Evolutionary conservation across 2,888 invertebrate genomes (phyloP), one percentile per base, ranked within the genome.

Genomic region (Chloroclystis v-ata): DNA sequence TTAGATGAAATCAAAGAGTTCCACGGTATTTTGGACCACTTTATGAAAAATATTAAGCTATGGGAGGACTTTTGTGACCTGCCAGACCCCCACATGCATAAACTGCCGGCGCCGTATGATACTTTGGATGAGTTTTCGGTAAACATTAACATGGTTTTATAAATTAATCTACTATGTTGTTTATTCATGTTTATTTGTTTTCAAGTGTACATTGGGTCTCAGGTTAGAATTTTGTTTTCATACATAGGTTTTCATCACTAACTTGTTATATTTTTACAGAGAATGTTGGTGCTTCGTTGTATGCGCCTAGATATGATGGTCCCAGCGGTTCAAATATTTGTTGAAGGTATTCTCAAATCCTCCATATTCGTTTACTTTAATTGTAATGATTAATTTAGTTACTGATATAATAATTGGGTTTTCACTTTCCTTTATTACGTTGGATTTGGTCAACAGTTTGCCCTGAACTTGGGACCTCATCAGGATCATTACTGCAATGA

Each of bases 231-330:
- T n/a, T n/a, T n/a, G n/a, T n/a, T n/a, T n/a, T n/a, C n/a, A 20
- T 20, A 20, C 2, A 20, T 20, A 33, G 8, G 14, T 2, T 16
- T n/a, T 39, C 10, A 35, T 14, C 12, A 1, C 3, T 24, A 11
- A 28, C 28, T 28, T 1, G 12, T 24, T 46, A 29, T 32, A 25
- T 41, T 66, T 72, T 44, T 33, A 14, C 91, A 97, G 85, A 93
- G 91, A 78, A 77, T 97, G 65, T 78, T 95, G 56, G 79, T 97
- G 1, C 73, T 97, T 4, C 90, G 97, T 40, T 95, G 95, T 57
- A 89, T 97, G 60, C 90, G 97, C 30, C 92, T 94, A 12, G 97
- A 98, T 73, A 97, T 97, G 90, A 91, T 97, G 76, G 92, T 94
- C 43, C 93, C 93, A 9, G 95, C 91, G 16, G 92, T 94, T 43